Evolutionary conservation across 2,888 invertebrate genomes (phyloP).

Genomic region (Brenthis ino): DNA sequence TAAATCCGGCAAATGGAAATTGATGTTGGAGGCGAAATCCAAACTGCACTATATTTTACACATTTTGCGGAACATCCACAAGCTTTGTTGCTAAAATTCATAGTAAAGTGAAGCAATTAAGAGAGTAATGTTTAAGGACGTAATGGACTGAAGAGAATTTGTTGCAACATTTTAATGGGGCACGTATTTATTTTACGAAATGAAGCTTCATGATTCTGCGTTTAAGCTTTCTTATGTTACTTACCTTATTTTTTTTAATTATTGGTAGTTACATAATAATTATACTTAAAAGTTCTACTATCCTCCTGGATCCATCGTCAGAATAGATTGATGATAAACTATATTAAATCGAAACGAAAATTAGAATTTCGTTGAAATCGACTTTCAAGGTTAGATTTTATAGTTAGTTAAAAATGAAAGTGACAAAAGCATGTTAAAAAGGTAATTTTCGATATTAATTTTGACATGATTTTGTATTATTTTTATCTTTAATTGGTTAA

Average conservation of each 20-base stretch:
- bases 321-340: no score
- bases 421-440: no score
- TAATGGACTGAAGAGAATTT: conserved; percentile 76
- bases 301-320: no score
- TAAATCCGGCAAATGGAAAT: conserved; percentile 73
- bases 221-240: conserved; percentile 44
- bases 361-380: no score
- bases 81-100: conserved; percentile 75
- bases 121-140: conserved; percentile 73
- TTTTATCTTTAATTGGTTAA: no score
- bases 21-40: conserved; percentile 70
- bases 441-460: no score
- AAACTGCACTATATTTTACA: conserved; percentile 71
- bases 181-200: conserved; percentile 69
- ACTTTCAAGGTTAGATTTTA: no score
- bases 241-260: conserved; percentile 39
- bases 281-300: background rate
- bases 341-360: no score
- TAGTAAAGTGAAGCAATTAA: conserved; percentile 77
- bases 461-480: no score
- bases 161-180: conserved; percentile 69
- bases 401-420: no score
- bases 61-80: conserved; percentile 65
- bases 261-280: conserved; percentile 23
- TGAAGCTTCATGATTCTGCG: conserved; percentile 56